Percentiles rank a stretch among this genome's conserved stretches.
These are phyloP conservation scores for Uropsilus gracilis DNA, from an alignment of 2,113 vertebrate genomes.

Conservation along the genomic window DNA sequence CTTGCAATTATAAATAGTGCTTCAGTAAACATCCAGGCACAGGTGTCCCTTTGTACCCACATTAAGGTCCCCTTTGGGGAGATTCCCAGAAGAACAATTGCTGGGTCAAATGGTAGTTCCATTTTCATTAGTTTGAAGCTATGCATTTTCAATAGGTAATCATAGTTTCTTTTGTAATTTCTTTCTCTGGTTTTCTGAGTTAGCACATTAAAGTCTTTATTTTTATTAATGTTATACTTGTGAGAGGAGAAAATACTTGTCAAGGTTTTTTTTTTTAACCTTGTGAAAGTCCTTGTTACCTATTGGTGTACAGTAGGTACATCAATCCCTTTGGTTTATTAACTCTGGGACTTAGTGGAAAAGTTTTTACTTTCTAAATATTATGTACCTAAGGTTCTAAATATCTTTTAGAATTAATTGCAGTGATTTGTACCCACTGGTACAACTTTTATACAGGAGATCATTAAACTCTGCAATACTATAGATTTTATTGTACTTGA, in stretches of 20 bases:
- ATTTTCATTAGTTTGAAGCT: no score
- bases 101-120: no score
- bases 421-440: background rate
- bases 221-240: background rate
- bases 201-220: background rate
- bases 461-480: background rate
- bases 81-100: no score
- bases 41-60: no score
- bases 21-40: no score
- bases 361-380: background rate
- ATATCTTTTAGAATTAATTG: conserved; percentile 34
- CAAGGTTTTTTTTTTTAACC: background rate
- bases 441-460: background rate
- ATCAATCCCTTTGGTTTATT: background rate
- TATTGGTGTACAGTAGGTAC: background rate
- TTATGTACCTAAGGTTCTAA: background rate
- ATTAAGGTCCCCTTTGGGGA: no score
- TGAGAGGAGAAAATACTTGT: background rate
- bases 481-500: background rate
- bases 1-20: no score
- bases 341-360: background rate
- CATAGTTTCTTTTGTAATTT: conserved; percentile 18
- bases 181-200: background rate
- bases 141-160: background rate
- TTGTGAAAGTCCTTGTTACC: background rate